These are phyloP conservation scores for Aplochiton taeniatus DNA, from an alignment of 2,797 vertebrate genomes.

Conservation along the genomic window DNA sequence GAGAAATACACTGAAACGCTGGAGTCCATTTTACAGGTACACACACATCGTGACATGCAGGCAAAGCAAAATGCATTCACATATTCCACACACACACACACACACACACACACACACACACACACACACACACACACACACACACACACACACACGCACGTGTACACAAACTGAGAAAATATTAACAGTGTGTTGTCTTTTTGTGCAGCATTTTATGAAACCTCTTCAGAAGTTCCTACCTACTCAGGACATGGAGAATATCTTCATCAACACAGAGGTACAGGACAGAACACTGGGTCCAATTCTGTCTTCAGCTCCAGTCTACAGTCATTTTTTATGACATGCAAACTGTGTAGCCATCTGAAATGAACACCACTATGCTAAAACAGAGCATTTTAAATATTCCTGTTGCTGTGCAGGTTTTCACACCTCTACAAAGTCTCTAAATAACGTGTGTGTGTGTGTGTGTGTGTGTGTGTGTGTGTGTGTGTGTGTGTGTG, in stretches of 20 bases:
- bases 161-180: neutral
- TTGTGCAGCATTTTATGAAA: constrained; percentile 86
- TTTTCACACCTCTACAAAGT: too few relatives aligned
- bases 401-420: too few relatives aligned
- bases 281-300: neutral
- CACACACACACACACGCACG: neutral
- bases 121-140: constrained; percentile 4
- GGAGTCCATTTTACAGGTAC: constrained; percentile 82
- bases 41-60: constrained; percentile 6
- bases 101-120: neutral
- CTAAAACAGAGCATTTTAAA: too few relatives aligned
- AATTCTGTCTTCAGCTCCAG: neutral
- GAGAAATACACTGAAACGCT: constrained; percentile 88
- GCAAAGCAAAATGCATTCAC: constrained; percentile 1
- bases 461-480: constrained; percentile 15
- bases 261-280: constrained; percentile 91
- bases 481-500: constrained; percentile 30
- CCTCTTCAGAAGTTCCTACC: constrained; percentile 83
- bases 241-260: constrained; percentile 81
- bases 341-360: too few relatives aligned
- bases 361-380: too few relatives aligned
- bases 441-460: neutral
- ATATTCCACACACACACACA: neutral
- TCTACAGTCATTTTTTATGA: neutral
- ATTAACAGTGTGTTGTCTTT: neutral